A percentile compares a stretch with the other conserved stretches of the same genome.
Conservation (phyloP, 2,113 vertebrate genomes). For the Cranoglanis bouderius region DNA sequence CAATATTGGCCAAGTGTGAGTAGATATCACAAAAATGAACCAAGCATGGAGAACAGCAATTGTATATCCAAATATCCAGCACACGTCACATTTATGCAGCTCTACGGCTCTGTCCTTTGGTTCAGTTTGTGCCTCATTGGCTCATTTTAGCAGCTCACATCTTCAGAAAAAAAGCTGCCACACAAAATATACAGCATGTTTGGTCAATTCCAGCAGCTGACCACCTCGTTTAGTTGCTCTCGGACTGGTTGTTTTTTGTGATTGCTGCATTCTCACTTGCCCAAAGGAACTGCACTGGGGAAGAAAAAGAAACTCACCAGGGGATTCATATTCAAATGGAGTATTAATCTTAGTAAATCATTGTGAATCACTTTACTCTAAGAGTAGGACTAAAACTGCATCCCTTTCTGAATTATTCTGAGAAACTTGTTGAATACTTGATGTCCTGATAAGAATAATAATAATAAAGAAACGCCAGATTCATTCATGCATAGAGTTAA, state of each 20-base stretch:
- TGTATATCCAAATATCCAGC: background rate
- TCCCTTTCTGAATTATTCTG: background rate
- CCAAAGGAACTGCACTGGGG: background rate
- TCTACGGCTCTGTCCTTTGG: background rate
- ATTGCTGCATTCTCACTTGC: background rate
- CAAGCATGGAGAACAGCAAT: background rate
- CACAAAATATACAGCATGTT: background rate
- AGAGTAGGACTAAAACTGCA: too few species aligned
- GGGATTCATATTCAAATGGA: too few species aligned
- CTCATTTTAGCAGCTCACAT: background rate
- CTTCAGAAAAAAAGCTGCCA: background rate
- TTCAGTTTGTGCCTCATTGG: background rate
- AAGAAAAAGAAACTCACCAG: background rate
- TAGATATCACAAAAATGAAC: background rate
- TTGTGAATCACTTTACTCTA: background rate
- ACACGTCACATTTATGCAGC: background rate
- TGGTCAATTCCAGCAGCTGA: too few species aligned
- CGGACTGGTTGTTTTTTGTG: background rate
- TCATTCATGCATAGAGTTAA: too few species aligned
- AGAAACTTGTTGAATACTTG: too few species aligned
- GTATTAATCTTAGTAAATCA: background rate
- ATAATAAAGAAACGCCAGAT: background rate
- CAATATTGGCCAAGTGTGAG: background rate
- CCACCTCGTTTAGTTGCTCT: background rate
- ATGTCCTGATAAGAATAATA: too few species aligned